Conservation (phyloP, 2,888 invertebrate genomes). For the Cryptus viduatorius region DNA sequence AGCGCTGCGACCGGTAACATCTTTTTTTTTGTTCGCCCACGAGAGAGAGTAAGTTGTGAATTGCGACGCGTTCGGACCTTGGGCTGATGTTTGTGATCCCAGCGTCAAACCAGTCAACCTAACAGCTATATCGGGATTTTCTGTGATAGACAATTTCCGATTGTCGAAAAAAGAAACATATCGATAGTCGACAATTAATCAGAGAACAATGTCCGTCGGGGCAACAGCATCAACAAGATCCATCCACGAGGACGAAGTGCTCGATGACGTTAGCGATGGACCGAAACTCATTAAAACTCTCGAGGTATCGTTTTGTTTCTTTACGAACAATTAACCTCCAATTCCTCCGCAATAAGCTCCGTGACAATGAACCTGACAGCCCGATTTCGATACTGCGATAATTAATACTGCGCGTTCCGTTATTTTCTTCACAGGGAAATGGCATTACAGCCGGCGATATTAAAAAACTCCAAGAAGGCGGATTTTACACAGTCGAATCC, state of each 20-base stretch:
- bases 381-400: no score
- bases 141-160: neutral
- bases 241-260: conserved; percentile 75
- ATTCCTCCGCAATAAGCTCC: neutral
- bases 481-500: conserved; percentile 97
- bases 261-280: conserved; percentile 75
- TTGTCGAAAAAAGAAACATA: neutral
- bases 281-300: conserved; percentile 79
- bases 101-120: neutral
- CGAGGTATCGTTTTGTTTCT: conserved; percentile 73
- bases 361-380: neutral
- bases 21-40: neutral
- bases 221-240: conserved; percentile 74
- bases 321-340: neutral
- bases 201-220: conserved; percentile 54
- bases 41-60: neutral
- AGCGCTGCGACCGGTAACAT: neutral
- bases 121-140: neutral
- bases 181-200: neutral
- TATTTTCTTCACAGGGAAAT: conserved; percentile 89
- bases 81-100: neutral
- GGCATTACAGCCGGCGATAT: conserved; percentile 96
- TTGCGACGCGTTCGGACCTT: neutral
- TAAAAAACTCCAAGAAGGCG: conserved; percentile 96
- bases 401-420: neutral